Evolutionary conservation across 2,888 invertebrate genomes (phyloP).

Genomic region (Esperia sulphurella): DNA sequence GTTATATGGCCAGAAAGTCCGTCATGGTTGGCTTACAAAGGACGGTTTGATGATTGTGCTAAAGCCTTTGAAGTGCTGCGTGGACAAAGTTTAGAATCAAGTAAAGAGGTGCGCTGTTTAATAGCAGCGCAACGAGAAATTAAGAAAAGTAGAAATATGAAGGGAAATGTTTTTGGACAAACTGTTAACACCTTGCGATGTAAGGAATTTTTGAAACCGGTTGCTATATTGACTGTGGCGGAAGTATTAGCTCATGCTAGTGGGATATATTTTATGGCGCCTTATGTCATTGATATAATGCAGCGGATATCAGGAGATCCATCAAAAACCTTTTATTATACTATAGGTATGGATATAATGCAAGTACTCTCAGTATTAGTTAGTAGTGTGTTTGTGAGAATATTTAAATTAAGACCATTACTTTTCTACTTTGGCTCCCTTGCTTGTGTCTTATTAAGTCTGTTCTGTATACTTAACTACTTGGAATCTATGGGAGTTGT

Average conservation of each 20-base stretch:
- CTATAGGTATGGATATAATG: background rate
- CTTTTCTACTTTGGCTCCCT: background rate
- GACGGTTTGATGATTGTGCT: slow-evolving; percentile 18
- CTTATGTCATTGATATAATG: background rate
- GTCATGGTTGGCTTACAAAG: slow-evolving; percentile 21
- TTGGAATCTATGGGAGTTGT: background rate
- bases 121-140: slow-evolving; percentile 19
- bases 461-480: background rate
- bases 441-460: background rate
- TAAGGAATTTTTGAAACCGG: background rate
- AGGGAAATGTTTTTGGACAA: background rate
- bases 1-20: slow-evolving; percentile 21
- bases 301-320: background rate
- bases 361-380: background rate
- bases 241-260: background rate
- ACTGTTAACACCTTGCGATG: background rate
- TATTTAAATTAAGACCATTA: background rate
- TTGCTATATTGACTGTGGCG: background rate
- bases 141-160: background rate
- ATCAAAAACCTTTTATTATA: background rate
- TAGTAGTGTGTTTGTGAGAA: background rate
- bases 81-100: slow-evolving; percentile 13
- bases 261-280: background rate
- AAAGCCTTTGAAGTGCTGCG: slow-evolving; percentile 18
- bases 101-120: slow-evolving; percentile 16